A percentile compares a stretch with the other conserved stretches of the same genome.
phyloP scores from a whole-genome alignment of 1,140 invertebrate genomes.

The honey bee (Apis mellifera) region Amel_HAv3.1 CM009932.2:14116501-14117000 shows the following conservation, averaged over 20 bases:
- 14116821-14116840: constrained; percentile 98
- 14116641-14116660: too few relatives aligned
- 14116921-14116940: constrained; percentile 85
- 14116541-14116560: not conserved
- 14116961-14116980: constrained; percentile 85
- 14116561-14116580: too few relatives aligned
- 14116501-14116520: constrained; percentile 69
- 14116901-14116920: constrained; percentile 87
- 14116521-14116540: constrained; percentile 73
- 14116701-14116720: constrained; percentile 96
- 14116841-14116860: constrained; percentile 97
- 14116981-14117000: constrained; percentile 81
- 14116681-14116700: constrained; percentile 7
- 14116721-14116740: constrained; percentile 97
- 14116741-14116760: constrained; percentile 94
- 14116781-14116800: constrained; percentile 96
- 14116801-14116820: constrained; percentile 96
- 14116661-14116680: not conserved
- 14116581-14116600: too few relatives aligned
- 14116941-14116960: constrained; percentile 89
- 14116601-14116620: not conserved
- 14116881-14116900: constrained; percentile 94
- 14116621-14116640: not conserved
- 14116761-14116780: constrained; percentile 95
- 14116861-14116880: constrained; percentile 97